Base-by-base conservation (phyloP, 2,888 invertebrate species). In the Hybos culiciformis region DNA sequence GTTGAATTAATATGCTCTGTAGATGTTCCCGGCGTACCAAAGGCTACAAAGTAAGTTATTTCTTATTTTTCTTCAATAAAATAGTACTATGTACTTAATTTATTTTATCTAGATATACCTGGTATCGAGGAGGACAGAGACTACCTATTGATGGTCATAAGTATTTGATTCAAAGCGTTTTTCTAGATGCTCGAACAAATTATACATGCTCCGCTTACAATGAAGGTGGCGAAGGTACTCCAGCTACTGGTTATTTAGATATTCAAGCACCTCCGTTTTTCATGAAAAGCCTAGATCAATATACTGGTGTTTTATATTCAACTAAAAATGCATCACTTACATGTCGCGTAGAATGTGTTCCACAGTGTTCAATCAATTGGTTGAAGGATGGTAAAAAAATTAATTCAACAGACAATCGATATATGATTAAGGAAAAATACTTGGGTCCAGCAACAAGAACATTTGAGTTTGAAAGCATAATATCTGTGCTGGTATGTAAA, bases 291-390 rank as follows among this genome's bases (percentile, higher is more conserved):
- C 75, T 90, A 57, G 78, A 78, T 32, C 82, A 83, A 3, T 88
- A 88, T 68, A 81, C 81, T 45, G 90, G 90, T 3, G 78, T 80
- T 34, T 66, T 83, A 12, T 84, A 81, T 64, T 82, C 83, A 51
- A 77, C 85, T 24, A 68, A 71, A 67, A 72, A 81, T 64, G 83
- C 83, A 43, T 78, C 84, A 43, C 70, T 92, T 14, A 82, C 83
- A 2, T 92, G 91, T 62, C 79, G 86, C 48, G 85, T 92, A 42
- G 92, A 92, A 60, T 92, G 91, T 59, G 83, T 81, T 9, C 92
- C 92, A 0, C 71, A 80, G 26, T 92, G 92, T 67, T 75, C 78
- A 50, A 81, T 92, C 44, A 73, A 79, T 19, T 92, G 92, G 92
- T 72, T 80, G 51, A 87, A 85, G 59, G 81, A 87, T 57, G 83